Percentiles rank a stretch among this genome's conserved stretches.
Evolutionary conservation across 92 coral and sea anemone genomes (phyloP).

Genomic region (Epizoanthus stellaris): DNA sequence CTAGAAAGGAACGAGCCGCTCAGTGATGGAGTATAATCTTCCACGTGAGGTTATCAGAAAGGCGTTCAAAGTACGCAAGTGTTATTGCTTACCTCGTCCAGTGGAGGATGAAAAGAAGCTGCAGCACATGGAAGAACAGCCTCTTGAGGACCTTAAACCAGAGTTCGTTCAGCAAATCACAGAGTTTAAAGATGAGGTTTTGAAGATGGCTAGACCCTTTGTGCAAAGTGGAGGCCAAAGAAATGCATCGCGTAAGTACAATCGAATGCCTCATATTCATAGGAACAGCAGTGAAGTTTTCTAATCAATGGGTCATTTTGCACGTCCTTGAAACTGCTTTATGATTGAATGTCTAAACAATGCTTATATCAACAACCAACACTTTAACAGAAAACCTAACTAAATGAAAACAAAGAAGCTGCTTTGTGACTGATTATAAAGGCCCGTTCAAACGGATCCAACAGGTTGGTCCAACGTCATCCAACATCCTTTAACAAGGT

Average conservation of each 20-base stretch:
- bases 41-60: conserved; percentile 35
- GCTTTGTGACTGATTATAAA: no score
- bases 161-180: conserved; percentile 25
- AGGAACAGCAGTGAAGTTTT: no score
- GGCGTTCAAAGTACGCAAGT: conserved; percentile 12
- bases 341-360: no score
- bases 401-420: no score
- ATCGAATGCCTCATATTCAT: no score
- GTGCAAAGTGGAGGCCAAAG: conserved; percentile 23
- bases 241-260: conserved; percentile 20
- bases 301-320: no score
- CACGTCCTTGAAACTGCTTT: no score
- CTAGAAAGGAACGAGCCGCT: conserved; percentile 24
- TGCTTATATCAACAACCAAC: no score
- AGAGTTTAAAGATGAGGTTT: background rate
- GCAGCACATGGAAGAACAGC: conserved; percentile 28
- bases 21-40: conserved; percentile 19
- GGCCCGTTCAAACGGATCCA: no score
- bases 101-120: conserved; percentile 16
- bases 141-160: conserved; percentile 17
- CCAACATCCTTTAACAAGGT: no score
- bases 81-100: conserved; percentile 38
- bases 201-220: background rate
- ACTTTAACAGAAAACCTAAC: no score
- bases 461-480: no score